These are phyloP conservation scores for Etia nguti DNA, from an alignment of 2,113 vertebrate genomes.

Conservation along the genomic window DNA sequence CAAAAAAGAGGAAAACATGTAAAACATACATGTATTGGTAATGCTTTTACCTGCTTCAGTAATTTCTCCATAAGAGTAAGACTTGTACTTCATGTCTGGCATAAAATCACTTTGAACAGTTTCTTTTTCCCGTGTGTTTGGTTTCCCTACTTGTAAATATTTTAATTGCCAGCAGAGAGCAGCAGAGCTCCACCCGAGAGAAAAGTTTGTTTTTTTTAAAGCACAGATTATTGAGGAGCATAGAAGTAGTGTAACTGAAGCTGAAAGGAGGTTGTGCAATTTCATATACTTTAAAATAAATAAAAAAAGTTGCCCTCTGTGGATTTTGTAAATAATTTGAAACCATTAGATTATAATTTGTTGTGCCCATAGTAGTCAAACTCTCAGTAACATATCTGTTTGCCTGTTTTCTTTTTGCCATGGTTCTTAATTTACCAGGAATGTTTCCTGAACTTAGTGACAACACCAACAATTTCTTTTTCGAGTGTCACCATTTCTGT, in stretches of 20 bases:
- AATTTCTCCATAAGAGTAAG: not conserved
- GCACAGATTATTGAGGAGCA: fast-evolving
- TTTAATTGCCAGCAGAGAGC: conserved; percentile 28
- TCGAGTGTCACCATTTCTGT: not conserved
- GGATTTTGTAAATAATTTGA: not conserved
- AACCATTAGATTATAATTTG: not conserved
- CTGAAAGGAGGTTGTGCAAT: not conserved
- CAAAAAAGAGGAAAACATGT: not conserved
- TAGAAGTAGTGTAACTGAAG: fast-evolving
- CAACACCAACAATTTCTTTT: fast-evolving
- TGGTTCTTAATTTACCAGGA: not conserved
- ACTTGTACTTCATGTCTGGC: not conserved
- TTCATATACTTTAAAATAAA: not conserved
- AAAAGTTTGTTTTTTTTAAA: not conserved
- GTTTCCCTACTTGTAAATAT: not conserved
- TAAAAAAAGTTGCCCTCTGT: not conserved
- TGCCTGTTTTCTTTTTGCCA: not conserved
- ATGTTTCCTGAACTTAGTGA: not conserved
- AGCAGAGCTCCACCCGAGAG: not conserved
- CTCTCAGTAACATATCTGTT: not conserved
- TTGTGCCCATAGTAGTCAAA: not conserved
- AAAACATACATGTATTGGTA: fast-evolving
- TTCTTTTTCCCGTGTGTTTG: not conserved
- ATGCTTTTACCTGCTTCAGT: not conserved
- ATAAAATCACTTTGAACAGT: not conserved